Conservation (phyloP, 2,888 invertebrate genomes). For the Melanostoma mellinum region DNA sequence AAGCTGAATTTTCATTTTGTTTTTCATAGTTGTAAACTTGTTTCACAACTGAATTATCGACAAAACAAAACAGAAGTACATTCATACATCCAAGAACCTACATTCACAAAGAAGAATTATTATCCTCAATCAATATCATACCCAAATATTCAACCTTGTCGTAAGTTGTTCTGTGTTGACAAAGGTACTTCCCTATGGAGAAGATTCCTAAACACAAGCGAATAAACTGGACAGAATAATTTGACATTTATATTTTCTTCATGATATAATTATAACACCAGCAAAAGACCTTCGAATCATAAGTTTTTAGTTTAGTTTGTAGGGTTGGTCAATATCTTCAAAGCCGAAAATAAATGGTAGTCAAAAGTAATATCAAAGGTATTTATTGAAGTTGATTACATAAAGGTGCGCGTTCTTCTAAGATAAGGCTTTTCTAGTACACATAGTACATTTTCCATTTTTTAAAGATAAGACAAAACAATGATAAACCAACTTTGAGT, state of each 20-base stretch:
- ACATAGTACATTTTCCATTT: no score
- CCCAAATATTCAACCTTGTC: slow-evolving; percentile 34
- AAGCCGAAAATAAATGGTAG: slow-evolving; percentile 8
- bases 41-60: slow-evolving; percentile 52
- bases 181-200: slow-evolving; percentile 4
- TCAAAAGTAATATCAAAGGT: neutral
- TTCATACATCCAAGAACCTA: neutral
- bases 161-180: slow-evolving; percentile 44
- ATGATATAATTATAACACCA: slow-evolving; percentile 10
- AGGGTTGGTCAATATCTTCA: slow-evolving; percentile 34
- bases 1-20: slow-evolving; percentile 26
- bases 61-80: slow-evolving; percentile 48
- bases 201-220: slow-evolving; percentile 18
- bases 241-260: slow-evolving; percentile 7
- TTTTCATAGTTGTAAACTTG: slow-evolving; percentile 7
- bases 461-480: no score
- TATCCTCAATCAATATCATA: slow-evolving; percentile 28
- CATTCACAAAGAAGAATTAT: neutral
- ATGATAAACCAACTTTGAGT: no score
- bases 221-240: slow-evolving; percentile 8
- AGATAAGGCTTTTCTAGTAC: no score
- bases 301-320: slow-evolving; percentile 22
- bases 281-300: slow-evolving; percentile 43
- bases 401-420: no score
- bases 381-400: neutral